These are phyloP conservation scores for Mustelus asterias DNA, from an alignment of 2,113 vertebrate species.

Conservation along the genomic window DNA sequence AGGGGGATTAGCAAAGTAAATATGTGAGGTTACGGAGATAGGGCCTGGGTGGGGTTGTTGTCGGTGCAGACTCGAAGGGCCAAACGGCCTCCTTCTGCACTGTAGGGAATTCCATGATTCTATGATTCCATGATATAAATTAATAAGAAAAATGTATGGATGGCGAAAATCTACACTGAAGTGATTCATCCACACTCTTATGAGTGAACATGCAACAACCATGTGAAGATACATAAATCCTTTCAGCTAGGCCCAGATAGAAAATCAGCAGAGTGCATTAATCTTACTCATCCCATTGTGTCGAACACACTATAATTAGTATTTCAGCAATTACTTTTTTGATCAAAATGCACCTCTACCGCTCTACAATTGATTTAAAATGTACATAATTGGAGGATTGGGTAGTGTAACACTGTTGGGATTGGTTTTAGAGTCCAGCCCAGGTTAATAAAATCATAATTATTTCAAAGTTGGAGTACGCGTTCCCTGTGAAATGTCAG, in stretches of 20 bases:
- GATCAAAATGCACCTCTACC: not conserved
- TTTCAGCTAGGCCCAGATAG: not conserved
- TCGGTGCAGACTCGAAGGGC: no score
- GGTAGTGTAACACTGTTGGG: no score
- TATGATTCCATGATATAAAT: no score
- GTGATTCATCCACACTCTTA: not conserved
- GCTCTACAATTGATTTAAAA: not conserved
- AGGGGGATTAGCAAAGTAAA: no score
- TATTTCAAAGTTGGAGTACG: no score
- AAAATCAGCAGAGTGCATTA: not conserved
- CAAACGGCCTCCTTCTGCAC: no score
- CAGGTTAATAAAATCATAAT: no score
- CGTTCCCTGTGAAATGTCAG: no score
- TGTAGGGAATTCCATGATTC: no score
- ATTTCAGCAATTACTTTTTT: not conserved
- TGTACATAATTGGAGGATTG: not conserved
- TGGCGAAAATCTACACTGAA: not conserved
- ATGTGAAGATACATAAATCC: not conserved
- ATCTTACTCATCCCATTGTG: not conserved
- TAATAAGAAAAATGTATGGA: not conserved
- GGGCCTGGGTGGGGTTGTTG: no score
- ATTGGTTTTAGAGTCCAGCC: no score
- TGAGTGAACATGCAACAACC: not conserved
- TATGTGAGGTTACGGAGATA: no score
- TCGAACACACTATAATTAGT: not conserved